Conservation (phyloP, 2,113 vertebrate genomes). For the Limnothrissa miodon region DNA sequence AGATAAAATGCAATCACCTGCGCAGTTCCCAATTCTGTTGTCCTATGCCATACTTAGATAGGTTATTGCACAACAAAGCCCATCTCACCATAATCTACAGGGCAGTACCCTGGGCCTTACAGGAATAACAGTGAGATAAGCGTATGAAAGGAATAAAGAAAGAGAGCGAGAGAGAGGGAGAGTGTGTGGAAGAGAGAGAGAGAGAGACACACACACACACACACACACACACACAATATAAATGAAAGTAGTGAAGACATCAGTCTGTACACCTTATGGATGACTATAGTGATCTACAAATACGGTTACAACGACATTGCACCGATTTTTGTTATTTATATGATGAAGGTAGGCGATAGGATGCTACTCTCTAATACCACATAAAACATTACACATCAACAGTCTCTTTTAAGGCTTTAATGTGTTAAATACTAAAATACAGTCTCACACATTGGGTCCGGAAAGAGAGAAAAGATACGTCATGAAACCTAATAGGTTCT, state of each 20-base stretch:
- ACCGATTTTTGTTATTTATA: no score
- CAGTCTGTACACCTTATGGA: no score
- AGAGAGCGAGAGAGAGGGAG: neutral
- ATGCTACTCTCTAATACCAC: neutral
- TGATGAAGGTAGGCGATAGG: no score
- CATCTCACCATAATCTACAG: neutral
- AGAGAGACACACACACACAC: no score
- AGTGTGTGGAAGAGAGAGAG: no score
- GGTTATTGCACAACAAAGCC: neutral
- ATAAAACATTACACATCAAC: neutral
- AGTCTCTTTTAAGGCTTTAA: conserved; percentile 1
- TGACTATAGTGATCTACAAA: no score
- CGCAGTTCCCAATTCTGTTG: neutral
- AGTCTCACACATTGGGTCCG: conserved; percentile 4
- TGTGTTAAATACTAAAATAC: conserved; percentile 17
- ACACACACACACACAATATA: no score
- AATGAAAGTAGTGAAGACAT: no score
- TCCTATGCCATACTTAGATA: neutral
- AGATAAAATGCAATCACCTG: neutral
- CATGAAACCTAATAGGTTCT: neutral
- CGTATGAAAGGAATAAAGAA: neutral
- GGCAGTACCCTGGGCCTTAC: neutral
- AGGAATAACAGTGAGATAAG: neutral
- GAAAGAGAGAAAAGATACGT: conserved; percentile 20
- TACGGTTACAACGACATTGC: no score